phyloP scores from a whole-genome alignment of 2,113 vertebrate genomes.

The Malurus melanocephalus region DNA sequence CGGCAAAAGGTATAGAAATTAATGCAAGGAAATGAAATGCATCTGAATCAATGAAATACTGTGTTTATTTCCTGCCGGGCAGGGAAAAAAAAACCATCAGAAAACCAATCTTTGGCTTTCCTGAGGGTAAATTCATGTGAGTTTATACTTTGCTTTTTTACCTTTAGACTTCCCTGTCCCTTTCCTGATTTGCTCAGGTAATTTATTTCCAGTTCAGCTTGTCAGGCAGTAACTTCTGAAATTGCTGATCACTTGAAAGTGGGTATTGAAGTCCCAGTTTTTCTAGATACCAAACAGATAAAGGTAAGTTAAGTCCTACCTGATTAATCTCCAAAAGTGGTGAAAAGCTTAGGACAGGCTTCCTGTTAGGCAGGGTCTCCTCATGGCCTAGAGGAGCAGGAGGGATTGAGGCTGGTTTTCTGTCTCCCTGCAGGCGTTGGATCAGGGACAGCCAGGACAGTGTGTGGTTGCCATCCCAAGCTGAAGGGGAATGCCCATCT shows the following conservation, averaged over 20 bases:
- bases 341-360: neutral
- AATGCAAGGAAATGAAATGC: neutral
- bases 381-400: neutral
- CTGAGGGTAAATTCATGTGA: neutral
- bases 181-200: neutral
- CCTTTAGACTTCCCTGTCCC: neutral
- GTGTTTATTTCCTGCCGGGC: neutral
- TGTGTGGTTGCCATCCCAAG: neutral
- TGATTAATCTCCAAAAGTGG: neutral
- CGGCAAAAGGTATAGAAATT: neutral
- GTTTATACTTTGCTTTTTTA: neutral
- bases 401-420: neutral
- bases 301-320: neutral
- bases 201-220: neutral
- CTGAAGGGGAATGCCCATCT: neutral
- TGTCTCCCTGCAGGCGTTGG: neutral
- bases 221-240: neutral
- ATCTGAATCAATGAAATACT: neutral
- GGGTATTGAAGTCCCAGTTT: neutral
- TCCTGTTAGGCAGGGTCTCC: neutral
- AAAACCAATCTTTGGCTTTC: neutral
- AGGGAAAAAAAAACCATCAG: neutral
- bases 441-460: neutral
- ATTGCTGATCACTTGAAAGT: neutral
- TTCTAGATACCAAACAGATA: neutral